Evolutionary conservation across 2,888 invertebrate genomes (phyloP).

Genomic region (Metellina segmentata): DNA sequence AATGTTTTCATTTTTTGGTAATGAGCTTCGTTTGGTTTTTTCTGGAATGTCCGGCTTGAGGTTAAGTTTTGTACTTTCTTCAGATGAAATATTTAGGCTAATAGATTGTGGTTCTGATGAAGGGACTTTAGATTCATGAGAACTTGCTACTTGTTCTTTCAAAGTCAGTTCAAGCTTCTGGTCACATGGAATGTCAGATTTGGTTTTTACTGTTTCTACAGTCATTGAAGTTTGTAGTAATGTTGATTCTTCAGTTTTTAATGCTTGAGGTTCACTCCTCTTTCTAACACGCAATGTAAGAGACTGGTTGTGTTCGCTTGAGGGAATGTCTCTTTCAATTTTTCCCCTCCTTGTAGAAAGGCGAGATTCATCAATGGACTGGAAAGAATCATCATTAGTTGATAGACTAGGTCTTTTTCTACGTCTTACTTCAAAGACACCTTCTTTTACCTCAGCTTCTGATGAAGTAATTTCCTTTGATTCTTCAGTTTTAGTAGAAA

Average conservation of each 20-base stretch:
- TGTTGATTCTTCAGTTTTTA: background rate
- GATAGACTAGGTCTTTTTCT: background rate
- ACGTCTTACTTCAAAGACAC: background rate
- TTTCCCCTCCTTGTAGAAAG: background rate
- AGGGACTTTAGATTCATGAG: background rate
- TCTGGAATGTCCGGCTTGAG: conserved; percentile 62
- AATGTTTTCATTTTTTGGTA: background rate
- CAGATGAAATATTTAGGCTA: background rate
- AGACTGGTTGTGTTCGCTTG: background rate
- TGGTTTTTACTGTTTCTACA: conserved; percentile 9
- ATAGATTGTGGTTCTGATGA: conserved; percentile 7
- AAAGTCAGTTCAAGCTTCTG: conserved; percentile 4
- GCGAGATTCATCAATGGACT: background rate
- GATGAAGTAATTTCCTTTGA: background rate
- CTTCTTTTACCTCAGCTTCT: background rate
- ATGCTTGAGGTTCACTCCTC: background rate
- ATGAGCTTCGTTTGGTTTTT: conserved; percentile 20
- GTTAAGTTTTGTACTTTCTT: background rate
- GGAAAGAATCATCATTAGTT: background rate
- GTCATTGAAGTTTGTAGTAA: background rate
- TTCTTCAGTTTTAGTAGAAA: background rate
- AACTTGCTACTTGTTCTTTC: background rate
- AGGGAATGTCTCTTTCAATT: background rate
- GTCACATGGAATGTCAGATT: conserved; percentile 54
- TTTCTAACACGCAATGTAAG: background rate